A percentile compares a stretch with the other conserved stretches of the same genome.
phyloP scores from a whole-genome alignment of 2,888 invertebrate species.

The Antheraea yamamai region DNA sequence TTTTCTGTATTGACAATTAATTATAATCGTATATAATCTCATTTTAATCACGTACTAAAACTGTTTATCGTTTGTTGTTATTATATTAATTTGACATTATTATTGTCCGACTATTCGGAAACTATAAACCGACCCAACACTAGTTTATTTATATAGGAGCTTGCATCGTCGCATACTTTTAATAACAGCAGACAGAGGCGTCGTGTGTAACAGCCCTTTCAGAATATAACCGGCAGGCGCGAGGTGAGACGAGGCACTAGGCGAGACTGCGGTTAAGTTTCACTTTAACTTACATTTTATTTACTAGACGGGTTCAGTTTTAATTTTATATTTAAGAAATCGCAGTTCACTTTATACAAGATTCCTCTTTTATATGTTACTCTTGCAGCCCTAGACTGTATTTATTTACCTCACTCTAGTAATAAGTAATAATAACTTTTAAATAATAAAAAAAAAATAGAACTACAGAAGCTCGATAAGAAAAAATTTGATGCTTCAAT shows the following conservation, averaged over 20 bases:
- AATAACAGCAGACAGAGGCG: conserved; percentile 56
- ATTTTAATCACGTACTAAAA: background rate
- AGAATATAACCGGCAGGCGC: conserved; percentile 34
- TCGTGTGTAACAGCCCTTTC: conserved; percentile 50
- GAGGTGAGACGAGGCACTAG: conserved; percentile 11
- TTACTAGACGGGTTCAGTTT: conserved; percentile 16
- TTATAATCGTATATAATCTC: background rate
- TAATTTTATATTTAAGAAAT: conserved; percentile 11
- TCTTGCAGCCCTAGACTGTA: background rate
- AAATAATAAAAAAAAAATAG: no score
- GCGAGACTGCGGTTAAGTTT: conserved; percentile 11
- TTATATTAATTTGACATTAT: background rate
- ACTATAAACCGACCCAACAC: conserved; percentile 9
- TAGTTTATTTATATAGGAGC: conserved; percentile 50
- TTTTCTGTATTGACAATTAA: background rate
- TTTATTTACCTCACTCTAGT: background rate
- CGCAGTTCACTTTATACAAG: background rate
- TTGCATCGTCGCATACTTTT: conserved; percentile 58
- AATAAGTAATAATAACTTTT: no score
- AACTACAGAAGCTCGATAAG: background rate
- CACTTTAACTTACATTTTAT: background rate
- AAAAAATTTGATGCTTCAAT: background rate
- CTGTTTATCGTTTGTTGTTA: background rate
- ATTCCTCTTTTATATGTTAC: background rate
- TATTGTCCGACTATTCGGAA: background rate